Evolutionary conservation across 2,797 vertebrate genomes (phyloP).

Genomic region (Cyclura pinguis): DNA sequence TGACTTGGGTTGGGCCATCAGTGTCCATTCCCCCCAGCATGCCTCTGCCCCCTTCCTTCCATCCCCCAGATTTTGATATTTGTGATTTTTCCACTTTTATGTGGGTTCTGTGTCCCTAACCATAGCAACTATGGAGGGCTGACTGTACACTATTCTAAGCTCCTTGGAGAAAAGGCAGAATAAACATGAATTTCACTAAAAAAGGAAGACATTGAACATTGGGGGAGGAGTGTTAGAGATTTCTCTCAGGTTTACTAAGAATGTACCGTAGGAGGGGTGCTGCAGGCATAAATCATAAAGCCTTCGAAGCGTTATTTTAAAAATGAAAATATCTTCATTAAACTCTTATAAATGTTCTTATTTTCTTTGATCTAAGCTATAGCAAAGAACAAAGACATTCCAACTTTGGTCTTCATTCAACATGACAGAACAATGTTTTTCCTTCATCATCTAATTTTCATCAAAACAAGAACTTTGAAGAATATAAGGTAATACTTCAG

Average conservation of each 20-base stretch:
- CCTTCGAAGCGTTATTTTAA: accelerated
- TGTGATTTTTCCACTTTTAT: too few species aligned
- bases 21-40: too few species aligned
- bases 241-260: background rate
- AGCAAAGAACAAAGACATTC: background rate
- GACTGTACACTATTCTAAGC: too few species aligned
- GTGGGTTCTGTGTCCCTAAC: too few species aligned
- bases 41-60: too few species aligned
- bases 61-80: too few species aligned
- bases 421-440: background rate
- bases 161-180: background rate
- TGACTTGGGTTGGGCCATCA: too few species aligned
- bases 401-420: slow-evolving; percentile 4
- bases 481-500: background rate
- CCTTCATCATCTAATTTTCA: background rate
- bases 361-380: slow-evolving; percentile 7
- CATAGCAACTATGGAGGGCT: too few species aligned
- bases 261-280: background rate
- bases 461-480: slow-evolving; percentile 5
- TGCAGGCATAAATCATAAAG: background rate
- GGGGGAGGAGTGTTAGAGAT: too few species aligned
- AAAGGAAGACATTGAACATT: background rate
- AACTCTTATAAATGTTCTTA: background rate
- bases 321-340: slow-evolving; percentile 26
- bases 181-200: background rate